These are phyloP conservation scores for Melipona bicolor DNA, from an alignment of 2,888 invertebrate genomes.

Conservation along the genomic window DNA sequence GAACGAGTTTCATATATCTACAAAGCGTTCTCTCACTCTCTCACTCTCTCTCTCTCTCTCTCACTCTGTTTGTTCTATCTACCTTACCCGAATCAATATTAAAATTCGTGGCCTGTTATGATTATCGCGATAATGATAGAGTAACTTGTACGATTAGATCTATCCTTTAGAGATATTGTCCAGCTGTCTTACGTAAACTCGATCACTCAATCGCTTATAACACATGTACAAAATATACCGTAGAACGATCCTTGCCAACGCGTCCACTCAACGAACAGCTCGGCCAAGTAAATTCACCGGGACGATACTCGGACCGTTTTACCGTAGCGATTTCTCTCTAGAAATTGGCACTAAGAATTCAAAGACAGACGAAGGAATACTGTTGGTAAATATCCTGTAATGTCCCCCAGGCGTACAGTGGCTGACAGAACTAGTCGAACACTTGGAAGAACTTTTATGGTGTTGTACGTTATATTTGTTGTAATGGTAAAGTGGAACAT, in stretches of 20 bases:
- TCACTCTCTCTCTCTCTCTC: background rate
- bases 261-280: background rate
- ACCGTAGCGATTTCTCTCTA: slow-evolving; percentile 59
- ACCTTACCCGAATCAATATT: slow-evolving; percentile 47
- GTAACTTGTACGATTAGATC: slow-evolving; percentile 44
- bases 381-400: slow-evolving; percentile 75
- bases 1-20: slow-evolving; percentile 65
- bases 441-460: no score
- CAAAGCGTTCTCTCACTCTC: slow-evolving; percentile 51
- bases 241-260: background rate
- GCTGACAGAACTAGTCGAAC: no score
- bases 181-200: slow-evolving; percentile 19
- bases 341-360: slow-evolving; percentile 79
- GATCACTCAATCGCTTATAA: slow-evolving; percentile 40
- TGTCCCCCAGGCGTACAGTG: background rate
- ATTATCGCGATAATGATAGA: slow-evolving; percentile 50
- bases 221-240: slow-evolving; percentile 55
- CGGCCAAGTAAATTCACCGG: background rate
- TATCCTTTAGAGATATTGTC: slow-evolving; percentile 39
- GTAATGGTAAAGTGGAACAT: no score
- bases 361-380: slow-evolving; percentile 76
- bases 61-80: slow-evolving; percentile 20
- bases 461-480: no score
- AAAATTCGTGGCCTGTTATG: slow-evolving; percentile 44
- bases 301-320: background rate